Evolutionary conservation across 35 echinoderm and acorn worm species (phyloP).

Genomic region (Lytechinus variegatus): DNA sequence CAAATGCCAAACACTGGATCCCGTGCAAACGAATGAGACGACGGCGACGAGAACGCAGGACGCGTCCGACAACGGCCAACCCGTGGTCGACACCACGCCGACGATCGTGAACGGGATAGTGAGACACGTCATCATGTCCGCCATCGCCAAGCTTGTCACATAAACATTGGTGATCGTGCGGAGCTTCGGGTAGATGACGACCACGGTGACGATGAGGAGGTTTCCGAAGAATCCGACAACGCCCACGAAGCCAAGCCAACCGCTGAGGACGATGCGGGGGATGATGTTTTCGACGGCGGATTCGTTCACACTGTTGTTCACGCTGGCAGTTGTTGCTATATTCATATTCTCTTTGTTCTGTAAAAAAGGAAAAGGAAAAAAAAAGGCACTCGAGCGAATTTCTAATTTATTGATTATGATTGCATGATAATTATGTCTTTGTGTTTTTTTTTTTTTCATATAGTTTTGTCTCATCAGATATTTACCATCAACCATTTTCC

Average conservation of each 20-base stretch:
- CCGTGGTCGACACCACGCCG: background rate
- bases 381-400: too few relatives aligned
- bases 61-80: background rate
- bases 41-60: background rate
- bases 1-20: conserved; percentile 25
- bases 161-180: conserved; percentile 74
- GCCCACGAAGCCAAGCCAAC: conserved; percentile 48
- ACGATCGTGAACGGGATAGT: conserved; percentile 48
- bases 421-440: too few relatives aligned
- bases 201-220: conserved; percentile 67
- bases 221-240: conserved; percentile 76
- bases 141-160: conserved; percentile 73
- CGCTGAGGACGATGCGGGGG: background rate
- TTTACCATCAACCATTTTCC: too few relatives aligned
- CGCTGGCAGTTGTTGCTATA: background rate
- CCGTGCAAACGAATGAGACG: background rate
- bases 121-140: conserved; percentile 61
- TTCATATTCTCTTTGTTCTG: background rate
- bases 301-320: background rate
- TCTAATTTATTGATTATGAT: too few relatives aligned
- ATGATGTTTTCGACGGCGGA: background rate
- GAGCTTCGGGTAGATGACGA: conserved; percentile 61
- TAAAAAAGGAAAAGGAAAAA: background rate
- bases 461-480: too few relatives aligned
- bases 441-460: too few relatives aligned